Base-by-base conservation (phyloP, 2,797 vertebrate genomes). In the Xenops minutus region DNA sequence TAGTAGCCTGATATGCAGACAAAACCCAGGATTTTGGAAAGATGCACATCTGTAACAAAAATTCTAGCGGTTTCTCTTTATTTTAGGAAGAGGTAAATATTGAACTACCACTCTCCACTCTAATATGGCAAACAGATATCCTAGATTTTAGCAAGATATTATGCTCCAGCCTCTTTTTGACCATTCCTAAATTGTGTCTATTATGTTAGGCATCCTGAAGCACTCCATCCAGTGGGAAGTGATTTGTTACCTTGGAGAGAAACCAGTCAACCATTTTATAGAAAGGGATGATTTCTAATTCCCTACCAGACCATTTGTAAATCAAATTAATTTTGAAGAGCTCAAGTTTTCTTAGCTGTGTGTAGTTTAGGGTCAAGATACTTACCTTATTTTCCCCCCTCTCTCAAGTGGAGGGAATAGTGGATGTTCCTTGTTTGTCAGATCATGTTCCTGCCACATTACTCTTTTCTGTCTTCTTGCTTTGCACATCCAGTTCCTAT, bases 241-340 rank as follows among this genome's bases (percentile, higher is more conserved):
- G 58, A 58, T 69, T 39, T 54, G 43, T 94, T 82, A 18, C 68
- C 44, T 72, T 71, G 44, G 54, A 78, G 43, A 64, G 84, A 93
- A 88, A 55, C 51, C 36, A 80, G 48, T 61, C 49, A 58, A 41
- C 55, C 27, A 34, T 75, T 44, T 85, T 75, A 74, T 46, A 63
- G 48, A 44, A 58, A 49, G 24, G 75, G 48, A 55, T 39, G 10
- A 64, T 64, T 93, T 63, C 62, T 14, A 0, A 88, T 95, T 81
- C 62, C 43, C 8, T 69, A 44, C 14, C 44, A 34, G 67, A 79
- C 13, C 12, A 34, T 68, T 81, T 94, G 68, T 85, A 89, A 84
- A 79, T 92, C 80, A 76, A 74, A 81, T 34, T 52, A 36, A 64
- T 75, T 37, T 30, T n/a, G 34, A 56, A 58, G 22, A 54, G 34